A percentile compares a stretch with the other conserved stretches of the same genome.
Evolutionary conservation across 1,140 invertebrate species (phyloP).

Genomic region (Colletes gigas): DNA sequence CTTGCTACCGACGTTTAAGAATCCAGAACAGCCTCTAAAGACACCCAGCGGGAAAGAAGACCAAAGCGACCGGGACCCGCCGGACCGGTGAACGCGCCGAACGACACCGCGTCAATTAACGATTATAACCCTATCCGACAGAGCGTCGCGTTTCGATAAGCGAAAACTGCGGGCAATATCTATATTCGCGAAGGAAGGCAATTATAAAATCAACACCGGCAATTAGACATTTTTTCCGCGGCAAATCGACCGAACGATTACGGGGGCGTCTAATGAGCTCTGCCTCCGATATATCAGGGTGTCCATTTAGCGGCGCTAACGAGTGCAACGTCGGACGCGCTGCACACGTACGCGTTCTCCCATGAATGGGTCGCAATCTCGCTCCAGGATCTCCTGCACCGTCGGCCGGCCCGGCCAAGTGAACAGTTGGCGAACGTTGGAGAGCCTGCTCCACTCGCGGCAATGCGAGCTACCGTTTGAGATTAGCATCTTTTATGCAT

Average conservation of each 20-base stretch:
- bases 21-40: not conserved
- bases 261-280: conserved; percentile 49
- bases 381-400: conserved; percentile 65
- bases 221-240: conserved; percentile 40
- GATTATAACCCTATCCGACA: not conserved
- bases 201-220: conserved; percentile 49
- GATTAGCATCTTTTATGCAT: conserved; percentile 75
- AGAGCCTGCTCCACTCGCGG: conserved; percentile 69
- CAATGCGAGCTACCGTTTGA: conserved; percentile 75
- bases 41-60: not conserved
- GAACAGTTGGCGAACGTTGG: conserved; percentile 70
- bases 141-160: conserved; percentile 4
- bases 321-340: conserved; percentile 48
- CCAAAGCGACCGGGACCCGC: not conserved
- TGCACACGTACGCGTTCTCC: conserved; percentile 49
- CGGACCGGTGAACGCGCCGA: not conserved
- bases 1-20: not conserved
- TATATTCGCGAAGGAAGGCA: not conserved
- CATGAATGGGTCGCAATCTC: conserved; percentile 70
- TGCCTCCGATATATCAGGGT: conserved; percentile 57
- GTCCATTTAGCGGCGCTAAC: conserved; percentile 68
- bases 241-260: conserved; percentile 48
- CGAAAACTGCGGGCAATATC: not conserved
- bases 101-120: conserved; percentile 4
- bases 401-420: conserved; percentile 60